Evolutionary conservation across 2,888 invertebrate species (phyloP), one percentile per base, ranked within the genome.

Genomic region (Physocephala rufipes): DNA sequence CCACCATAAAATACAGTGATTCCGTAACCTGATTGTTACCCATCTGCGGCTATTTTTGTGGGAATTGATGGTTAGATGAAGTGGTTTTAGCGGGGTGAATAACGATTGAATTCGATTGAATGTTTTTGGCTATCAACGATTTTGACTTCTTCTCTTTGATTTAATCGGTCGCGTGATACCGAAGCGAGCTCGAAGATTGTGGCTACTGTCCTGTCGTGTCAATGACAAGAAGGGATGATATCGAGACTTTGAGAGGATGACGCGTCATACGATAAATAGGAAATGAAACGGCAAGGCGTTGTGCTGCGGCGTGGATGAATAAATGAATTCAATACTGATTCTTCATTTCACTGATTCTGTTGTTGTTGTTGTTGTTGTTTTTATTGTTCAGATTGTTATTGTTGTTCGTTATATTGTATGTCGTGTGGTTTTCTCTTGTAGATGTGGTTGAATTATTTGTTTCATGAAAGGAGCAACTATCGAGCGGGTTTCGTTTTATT

Each of bases 401-500:
- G 51, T n/a, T 61, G 62, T 62, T 62, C 43, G 62, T 62, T 62
- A 30, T 51, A 47, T 67, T 59, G 49, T 59, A n/a, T n/a, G 30
- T 47, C 24, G 67, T 67, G 67, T 30, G 67, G 67, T 67, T 67
- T 45, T 47, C 24, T 67, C n/a, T 26, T 36, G 36, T 36, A 9
- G 36, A 36, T 36, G 36, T 58, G 67, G 49, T 36, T n/a, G 59
- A 45, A 58, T 67, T 58, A 67, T 67, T 67, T 67, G 67, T 63
- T 63, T 58, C 59, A 53, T 43, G 61, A 80, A 80, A 75, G 76
- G 81, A 78, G 72, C 80, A 80, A 73, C 75, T 71, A 71, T 68
- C 75, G 63, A 65, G 53, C 69, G 62, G 16, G 49, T 49, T 26
- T 49, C n/a, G 43, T 55, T 67, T 30, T n/a, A n/a, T n/a, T n/a